Base-by-base conservation (phyloP, 2,797 vertebrate species). In the Tangara arthus region DNA sequence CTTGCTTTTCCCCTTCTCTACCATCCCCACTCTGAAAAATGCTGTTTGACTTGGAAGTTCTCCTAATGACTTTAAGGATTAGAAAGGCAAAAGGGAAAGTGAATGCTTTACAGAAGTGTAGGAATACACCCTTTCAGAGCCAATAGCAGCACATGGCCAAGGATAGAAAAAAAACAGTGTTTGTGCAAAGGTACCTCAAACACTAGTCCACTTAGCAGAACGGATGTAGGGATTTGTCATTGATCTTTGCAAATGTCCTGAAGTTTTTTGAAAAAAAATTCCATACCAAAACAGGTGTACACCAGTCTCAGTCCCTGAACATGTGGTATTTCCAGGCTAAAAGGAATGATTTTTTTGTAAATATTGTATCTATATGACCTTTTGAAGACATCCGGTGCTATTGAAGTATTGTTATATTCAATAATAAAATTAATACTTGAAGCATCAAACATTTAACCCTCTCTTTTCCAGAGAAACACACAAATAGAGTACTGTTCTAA, bases 401-500 rank as follows among this genome's bases (percentile, higher is more conserved):
- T 23, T 73, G 69, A 82, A 52, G 22, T 85, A 69, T 87, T 84
- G 85, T 60, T 91, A 56, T 47, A 85, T 82, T 79, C 49, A 70
- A 94, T 87, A 93, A 77, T 80, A 90, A 95, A 89, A 86, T 55
- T 77, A 95, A 57, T 87, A 87, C 59, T 50, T 59, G 68, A 93
- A 83, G 13, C 41, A 89, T 90, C 89, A 87, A 91, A 89, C 76
- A 90, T 90, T 94, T 96, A 94, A 91, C 82, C 60, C 91, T 73
- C 30, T 72, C 35, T 61, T 63, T 92, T 42, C 61, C 57, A 11
- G 9, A 89, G 39, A 94, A 83, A 80, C 55, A 61, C 75, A 96
- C 85, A 97, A 94, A 96, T 90, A 95, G 56, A 89, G 93, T 65
- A 91, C 92, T 97, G 95, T 96, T 97, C 95, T 73, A 80, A 96